Evolutionary conservation across 1,140 invertebrate species (phyloP).

Genomic region (Nebria ingens): DNA sequence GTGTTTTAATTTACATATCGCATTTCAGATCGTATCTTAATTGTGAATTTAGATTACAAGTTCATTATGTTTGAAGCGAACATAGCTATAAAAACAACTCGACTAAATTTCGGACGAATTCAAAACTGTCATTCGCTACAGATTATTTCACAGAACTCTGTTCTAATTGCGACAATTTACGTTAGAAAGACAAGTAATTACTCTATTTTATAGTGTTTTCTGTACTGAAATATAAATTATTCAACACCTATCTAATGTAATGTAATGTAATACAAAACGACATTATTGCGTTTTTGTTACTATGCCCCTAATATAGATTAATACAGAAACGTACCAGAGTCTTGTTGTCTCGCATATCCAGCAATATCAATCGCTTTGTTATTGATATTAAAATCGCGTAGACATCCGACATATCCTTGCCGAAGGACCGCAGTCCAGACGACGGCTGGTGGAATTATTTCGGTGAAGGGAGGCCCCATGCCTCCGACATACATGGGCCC

Average conservation of each 20-base stretch:
- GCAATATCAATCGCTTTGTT: conserved; percentile 87
- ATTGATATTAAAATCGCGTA: conserved; percentile 87
- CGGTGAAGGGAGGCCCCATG: conserved; percentile 62
- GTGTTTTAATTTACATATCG: not conserved
- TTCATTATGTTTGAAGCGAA: not conserved
- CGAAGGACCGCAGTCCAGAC: conserved; percentile 84
- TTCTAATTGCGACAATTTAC: too few species aligned
- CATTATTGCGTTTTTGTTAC: too few species aligned
- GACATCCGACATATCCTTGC: conserved; percentile 90
- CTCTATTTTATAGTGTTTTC: too few species aligned
- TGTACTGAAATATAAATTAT: too few species aligned
- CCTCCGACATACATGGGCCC: conserved; percentile 86
- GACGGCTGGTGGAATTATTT: conserved; percentile 66
- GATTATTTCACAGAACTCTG: too few species aligned
- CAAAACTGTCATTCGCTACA: too few species aligned
- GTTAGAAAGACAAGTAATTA: too few species aligned
- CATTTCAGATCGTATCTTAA: not conserved
- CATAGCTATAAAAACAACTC: not conserved
- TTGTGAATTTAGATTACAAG: not conserved
- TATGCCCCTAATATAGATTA: too few species aligned
- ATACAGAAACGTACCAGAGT: conserved; percentile 56
- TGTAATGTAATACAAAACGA: too few species aligned
- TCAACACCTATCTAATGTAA: too few species aligned
- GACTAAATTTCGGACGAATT: too few species aligned
- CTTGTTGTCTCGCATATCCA: conserved; percentile 78